Conservation (phyloP, 2,888 invertebrate genomes). For the Allacma fusca region DNA sequence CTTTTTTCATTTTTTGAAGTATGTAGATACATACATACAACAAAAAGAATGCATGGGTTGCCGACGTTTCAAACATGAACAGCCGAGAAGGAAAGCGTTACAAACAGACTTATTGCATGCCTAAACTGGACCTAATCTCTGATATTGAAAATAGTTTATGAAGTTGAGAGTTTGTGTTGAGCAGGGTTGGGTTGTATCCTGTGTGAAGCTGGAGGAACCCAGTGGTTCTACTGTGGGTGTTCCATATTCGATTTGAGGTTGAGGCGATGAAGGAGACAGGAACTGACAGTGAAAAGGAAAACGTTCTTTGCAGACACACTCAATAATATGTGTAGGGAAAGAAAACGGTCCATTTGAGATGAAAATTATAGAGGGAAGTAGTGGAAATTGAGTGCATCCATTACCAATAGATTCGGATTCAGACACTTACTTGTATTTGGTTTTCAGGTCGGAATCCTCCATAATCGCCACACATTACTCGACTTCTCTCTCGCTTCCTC, state of each 20-base stretch:
- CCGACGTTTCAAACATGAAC: too few relatives aligned
- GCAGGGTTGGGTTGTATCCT: too few relatives aligned
- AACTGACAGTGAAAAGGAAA: slow-evolving; percentile 5
- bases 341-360: slow-evolving; percentile 6
- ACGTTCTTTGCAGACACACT: background rate
- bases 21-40: too few relatives aligned
- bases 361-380: slow-evolving; percentile 8
- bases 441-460: slow-evolving; percentile 11
- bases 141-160: too few relatives aligned
- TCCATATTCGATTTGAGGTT: background rate
- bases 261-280: slow-evolving; percentile 1
- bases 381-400: slow-evolving; percentile 7
- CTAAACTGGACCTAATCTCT: too few relatives aligned
- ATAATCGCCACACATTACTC: slow-evolving; percentile 5
- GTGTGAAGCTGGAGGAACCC: too few relatives aligned
- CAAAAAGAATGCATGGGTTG: too few relatives aligned
- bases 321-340: background rate
- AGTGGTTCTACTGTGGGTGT: too few relatives aligned
- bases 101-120: too few relatives aligned
- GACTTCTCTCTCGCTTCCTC: background rate
- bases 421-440: background rate
- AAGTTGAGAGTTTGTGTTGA: too few relatives aligned
- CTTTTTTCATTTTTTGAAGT: too few relatives aligned
- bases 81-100: too few relatives aligned
- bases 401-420: slow-evolving; percentile 7